A percentile compares a stretch with the other conserved stretches of the same genome.
Evolutionary conservation across 2,113 vertebrate species (phyloP).

Genomic region (Podarcis muralis): DNA sequence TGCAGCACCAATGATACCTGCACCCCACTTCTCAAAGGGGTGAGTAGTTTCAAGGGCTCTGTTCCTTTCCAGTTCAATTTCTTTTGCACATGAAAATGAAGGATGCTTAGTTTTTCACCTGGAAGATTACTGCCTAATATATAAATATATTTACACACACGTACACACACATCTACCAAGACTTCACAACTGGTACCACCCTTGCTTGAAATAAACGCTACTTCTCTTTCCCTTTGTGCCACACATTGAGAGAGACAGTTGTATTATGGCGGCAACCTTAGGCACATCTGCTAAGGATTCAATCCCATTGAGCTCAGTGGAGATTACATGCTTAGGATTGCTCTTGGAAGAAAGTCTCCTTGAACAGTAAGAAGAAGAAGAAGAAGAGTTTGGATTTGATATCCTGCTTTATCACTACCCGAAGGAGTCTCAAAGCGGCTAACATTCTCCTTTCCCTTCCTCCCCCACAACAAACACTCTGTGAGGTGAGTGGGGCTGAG

Average conservation of each 20-base stretch:
- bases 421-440: too few relatives aligned
- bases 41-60: too few relatives aligned
- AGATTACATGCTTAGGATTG: background rate
- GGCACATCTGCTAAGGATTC: background rate
- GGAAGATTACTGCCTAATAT: background rate
- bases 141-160: background rate
- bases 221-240: background rate
- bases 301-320: background rate
- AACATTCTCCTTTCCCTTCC: too few relatives aligned
- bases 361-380: too few relatives aligned
- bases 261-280: background rate
- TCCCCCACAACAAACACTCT: too few relatives aligned
- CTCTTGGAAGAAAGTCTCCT: background rate
- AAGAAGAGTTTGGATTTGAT: too few relatives aligned
- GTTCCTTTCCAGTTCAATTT: too few relatives aligned
- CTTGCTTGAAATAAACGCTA: background rate
- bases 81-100: background rate
- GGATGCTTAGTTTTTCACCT: background rate
- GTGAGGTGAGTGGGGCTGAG: too few relatives aligned
- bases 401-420: too few relatives aligned
- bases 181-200: background rate
- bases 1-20: rapidly evolving
- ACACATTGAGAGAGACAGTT: background rate
- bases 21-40: too few relatives aligned
- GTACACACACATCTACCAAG: background rate